phyloP scores from a whole-genome alignment of 2,797 vertebrate species.

The Nyctibius grandis region DNA sequence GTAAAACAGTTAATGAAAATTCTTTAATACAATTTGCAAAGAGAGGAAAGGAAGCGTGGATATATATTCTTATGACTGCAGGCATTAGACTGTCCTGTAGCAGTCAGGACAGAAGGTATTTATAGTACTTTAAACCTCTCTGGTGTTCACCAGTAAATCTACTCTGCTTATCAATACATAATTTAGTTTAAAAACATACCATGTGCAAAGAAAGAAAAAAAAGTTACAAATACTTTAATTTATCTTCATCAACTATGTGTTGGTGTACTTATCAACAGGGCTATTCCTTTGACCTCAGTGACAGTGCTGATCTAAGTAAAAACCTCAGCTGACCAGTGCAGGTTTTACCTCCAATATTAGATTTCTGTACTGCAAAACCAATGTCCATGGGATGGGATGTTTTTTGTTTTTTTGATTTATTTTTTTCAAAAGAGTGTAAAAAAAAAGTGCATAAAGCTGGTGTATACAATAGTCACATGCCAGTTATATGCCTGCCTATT shows the following conservation, averaged over 20 bases:
- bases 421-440: neutral
- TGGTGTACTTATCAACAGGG: neutral
- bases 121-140: neutral
- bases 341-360: neutral
- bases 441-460: neutral
- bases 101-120: neutral
- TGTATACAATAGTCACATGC: neutral
- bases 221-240: too few relatives aligned
- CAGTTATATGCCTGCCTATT: neutral
- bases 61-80: neutral
- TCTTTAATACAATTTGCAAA: neutral
- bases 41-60: neutral
- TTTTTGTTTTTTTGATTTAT: neutral
- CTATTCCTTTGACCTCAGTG: neutral
- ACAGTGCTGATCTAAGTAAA: neutral
- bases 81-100: neutral
- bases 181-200: neutral
- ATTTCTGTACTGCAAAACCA: neutral
- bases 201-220: neutral
- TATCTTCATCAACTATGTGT: neutral
- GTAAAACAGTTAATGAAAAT: neutral
- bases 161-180: neutral
- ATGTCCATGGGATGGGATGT: accelerated
- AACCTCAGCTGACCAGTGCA: neutral
- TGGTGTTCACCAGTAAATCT: neutral